Percentiles rank a stretch among this genome's conserved stretches.
Evolutionary conservation across 2,113 vertebrate species (phyloP).

Genomic region (Silurus glanis): DNA sequence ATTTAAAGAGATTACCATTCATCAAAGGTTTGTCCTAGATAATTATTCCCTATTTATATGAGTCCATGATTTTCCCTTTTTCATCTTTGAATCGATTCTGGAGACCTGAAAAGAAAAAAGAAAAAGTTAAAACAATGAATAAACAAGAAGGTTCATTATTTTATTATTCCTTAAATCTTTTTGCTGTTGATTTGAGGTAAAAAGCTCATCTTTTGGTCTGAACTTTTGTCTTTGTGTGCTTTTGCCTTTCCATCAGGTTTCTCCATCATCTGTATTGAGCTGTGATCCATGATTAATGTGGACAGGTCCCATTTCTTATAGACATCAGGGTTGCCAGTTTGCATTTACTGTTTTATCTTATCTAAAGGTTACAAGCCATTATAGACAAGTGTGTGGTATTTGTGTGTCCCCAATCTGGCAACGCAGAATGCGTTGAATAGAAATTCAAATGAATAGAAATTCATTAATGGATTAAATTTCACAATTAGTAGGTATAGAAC

Average conservation of each 20-base stretch:
- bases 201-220: neutral
- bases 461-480: no score
- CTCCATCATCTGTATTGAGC: neutral
- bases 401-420: neutral
- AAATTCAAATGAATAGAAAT: no score
- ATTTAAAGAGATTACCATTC: neutral
- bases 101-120: neutral
- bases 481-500: no score
- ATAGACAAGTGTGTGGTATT: neutral
- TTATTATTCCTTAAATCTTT: no score
- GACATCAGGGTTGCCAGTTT: neutral
- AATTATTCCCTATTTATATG: neutral
- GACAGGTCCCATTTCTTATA: neutral
- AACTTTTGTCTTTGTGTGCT: neutral
- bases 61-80: neutral
- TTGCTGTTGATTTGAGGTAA: slow-evolving; percentile 50
- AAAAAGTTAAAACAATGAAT: neutral
- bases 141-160: neutral
- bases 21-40: neutral
- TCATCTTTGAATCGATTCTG: neutral
- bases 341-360: neutral
- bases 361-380: neutral
- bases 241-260: neutral
- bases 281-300: slow-evolving; percentile 40
- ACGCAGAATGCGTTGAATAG: no score